Evolutionary conservation across 1,140 invertebrate species (phyloP).

Genomic region (Stegodyphus dumicola): DNA sequence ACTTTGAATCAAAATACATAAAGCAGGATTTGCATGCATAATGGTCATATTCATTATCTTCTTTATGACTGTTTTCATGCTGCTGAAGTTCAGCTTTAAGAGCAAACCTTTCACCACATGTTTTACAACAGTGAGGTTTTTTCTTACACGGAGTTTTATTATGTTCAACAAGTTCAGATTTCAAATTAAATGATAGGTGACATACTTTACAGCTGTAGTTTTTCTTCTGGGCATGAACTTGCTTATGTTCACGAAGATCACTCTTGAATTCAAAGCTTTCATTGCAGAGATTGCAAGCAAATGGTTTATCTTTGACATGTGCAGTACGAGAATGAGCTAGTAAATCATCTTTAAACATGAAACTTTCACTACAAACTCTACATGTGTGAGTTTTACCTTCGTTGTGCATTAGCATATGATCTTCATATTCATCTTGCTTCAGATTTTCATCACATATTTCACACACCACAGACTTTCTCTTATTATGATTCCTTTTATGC

Average conservation of each 20-base stretch:
- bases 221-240: conserved; percentile 43
- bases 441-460: conserved; percentile 42
- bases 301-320: conserved; percentile 32
- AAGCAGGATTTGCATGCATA: conserved; percentile 20
- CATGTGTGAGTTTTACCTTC: conserved; percentile 35
- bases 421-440: conserved; percentile 18
- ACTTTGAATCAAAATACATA: conserved; percentile 7
- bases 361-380: conserved; percentile 37
- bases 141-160: conserved; percentile 7
- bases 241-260: conserved; percentile 48
- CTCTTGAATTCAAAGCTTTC: conserved; percentile 54
- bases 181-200: not conserved
- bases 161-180: conserved; percentile 1
- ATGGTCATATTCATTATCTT: not conserved
- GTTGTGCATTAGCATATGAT: conserved; percentile 45
- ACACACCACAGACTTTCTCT: not conserved
- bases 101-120: not conserved
- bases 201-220: not conserved
- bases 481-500: conserved; percentile 34
- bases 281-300: conserved; percentile 35
- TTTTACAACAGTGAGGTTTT: conserved; percentile 1
- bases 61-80: not conserved
- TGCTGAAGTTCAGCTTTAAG: not conserved
- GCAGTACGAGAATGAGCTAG: not conserved
- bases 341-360: conserved; percentile 53